A percentile compares a stretch with the other conserved stretches of the same genome.
These are phyloP conservation scores for Scaptodrosophila lebanonensis DNA, from an alignment of 1,140 invertebrate genomes.

Conservation along the genomic window DNA sequence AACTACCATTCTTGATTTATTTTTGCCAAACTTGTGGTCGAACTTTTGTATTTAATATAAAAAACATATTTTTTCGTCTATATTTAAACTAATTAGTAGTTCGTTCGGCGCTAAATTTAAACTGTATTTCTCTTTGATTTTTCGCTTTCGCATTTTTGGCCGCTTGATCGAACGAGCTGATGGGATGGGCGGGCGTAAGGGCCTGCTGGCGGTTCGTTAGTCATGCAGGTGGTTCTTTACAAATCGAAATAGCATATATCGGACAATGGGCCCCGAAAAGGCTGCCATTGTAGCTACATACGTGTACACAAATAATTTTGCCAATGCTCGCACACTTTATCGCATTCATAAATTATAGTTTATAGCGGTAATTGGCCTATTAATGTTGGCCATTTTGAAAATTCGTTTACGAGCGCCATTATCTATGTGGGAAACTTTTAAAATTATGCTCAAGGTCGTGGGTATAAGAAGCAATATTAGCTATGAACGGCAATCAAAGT, in stretches of 20 bases:
- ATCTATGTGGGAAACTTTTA: no score
- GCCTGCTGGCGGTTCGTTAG: constrained; percentile 36
- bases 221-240: constrained; percentile 62
- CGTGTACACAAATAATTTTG: constrained; percentile 11
- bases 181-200: not conserved
- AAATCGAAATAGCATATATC: constrained; percentile 21
- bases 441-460: constrained; percentile 48
- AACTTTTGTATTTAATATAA: constrained; percentile 23
- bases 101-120: constrained; percentile 44
- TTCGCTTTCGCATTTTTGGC: not conserved
- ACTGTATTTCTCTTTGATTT: constrained; percentile 48
- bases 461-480: no score
- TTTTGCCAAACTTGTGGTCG: constrained; percentile 32
- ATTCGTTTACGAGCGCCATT: constrained; percentile 63
- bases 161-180: not conserved
- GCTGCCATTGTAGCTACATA: no score
- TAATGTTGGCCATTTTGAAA: constrained; percentile 43
- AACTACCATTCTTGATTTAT: constrained; percentile 34
- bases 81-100: constrained; percentile 52
- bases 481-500: no score
- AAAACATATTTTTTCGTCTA: constrained; percentile 37
- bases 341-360: constrained; percentile 54
- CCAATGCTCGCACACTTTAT: constrained; percentile 45
- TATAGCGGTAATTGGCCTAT: constrained; percentile 47
- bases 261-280: no score